Percentiles rank a stretch among this genome's conserved stretches.
Evolutionary conservation across 92 coral and sea anemone species (phyloP).

Genomic region (Porites evermanni): DNA sequence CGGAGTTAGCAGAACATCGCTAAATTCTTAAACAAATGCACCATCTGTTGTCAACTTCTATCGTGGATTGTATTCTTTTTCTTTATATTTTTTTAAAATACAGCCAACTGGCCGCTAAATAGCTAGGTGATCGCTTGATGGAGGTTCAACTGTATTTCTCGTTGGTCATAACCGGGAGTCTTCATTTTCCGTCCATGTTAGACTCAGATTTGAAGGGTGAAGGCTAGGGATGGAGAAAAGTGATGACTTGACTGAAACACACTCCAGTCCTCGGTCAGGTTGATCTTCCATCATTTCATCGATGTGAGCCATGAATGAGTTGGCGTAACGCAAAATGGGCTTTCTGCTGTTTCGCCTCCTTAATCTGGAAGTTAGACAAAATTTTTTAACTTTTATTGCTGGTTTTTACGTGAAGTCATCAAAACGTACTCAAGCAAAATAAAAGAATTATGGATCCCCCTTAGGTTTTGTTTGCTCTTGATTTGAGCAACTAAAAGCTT

Average conservation of each 20-base stretch:
- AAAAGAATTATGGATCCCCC: neutral
- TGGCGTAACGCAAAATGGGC: conserved; percentile 27
- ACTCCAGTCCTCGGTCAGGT: conserved; percentile 23
- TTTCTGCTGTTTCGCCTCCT: conserved; percentile 1
- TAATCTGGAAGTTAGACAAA: conserved; percentile 2
- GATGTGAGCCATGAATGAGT: conserved; percentile 25
- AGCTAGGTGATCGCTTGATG: too few species aligned
- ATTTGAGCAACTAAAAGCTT: too few species aligned
- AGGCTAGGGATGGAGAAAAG: conserved; percentile 44
- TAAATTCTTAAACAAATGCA: too few species aligned
- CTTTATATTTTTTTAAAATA: too few species aligned
- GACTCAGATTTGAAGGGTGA: neutral
- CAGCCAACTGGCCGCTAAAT: too few species aligned
- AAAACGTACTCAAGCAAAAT: neutral
- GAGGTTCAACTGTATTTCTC: neutral
- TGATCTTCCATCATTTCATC: conserved; percentile 35
- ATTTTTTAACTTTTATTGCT: neutral
- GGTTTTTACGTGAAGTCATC: neutral
- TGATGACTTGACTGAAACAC: conserved; percentile 32
- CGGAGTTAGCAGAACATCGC: too few species aligned
- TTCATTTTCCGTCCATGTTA: neutral
- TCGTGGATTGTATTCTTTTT: too few species aligned
- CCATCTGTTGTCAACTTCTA: too few species aligned
- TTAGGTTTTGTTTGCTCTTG: too few species aligned
- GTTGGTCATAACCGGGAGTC: conserved; percentile 4